Percentiles rank a stretch among this genome's conserved stretches.
These are phyloP conservation scores for Astatotilapia flaviijosephi DNA, from an alignment of 2,113 vertebrate species.

Conservation along the genomic window DNA sequence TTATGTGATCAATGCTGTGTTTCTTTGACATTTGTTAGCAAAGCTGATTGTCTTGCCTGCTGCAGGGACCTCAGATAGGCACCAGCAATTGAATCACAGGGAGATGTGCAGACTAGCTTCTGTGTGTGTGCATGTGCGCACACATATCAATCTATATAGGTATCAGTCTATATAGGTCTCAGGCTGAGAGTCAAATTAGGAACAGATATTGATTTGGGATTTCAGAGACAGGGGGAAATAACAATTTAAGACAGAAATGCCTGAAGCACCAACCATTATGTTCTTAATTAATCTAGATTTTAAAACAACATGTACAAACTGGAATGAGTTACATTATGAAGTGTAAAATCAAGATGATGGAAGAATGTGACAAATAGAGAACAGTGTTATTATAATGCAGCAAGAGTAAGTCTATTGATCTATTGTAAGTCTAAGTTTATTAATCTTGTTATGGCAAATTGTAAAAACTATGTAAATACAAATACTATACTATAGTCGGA, in stretches of 20 bases:
- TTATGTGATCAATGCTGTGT: constrained; percentile 2
- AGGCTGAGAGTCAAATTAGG: constrained; percentile 22
- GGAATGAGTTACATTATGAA: not conserved
- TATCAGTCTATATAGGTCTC: not conserved
- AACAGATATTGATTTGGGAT: constrained; percentile 51
- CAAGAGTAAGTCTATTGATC: not conserved
- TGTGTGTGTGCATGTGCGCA: not conserved
- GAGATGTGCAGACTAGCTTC: not conserved
- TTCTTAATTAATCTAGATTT: constrained; percentile 6
- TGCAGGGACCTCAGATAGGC: not conserved
- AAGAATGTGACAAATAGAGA: not conserved
- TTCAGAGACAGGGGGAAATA: constrained; percentile 11
- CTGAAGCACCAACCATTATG: constrained; percentile 23
- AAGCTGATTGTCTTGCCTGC: not conserved
- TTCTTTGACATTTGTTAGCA: constrained; percentile 5
- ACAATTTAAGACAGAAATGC: constrained; percentile 20
- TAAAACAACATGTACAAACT: not conserved
- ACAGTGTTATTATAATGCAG: not conserved
- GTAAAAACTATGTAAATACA: not conserved
- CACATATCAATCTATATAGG: not conserved
- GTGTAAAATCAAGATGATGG: not conserved
- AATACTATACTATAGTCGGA: not conserved
- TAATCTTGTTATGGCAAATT: not conserved
- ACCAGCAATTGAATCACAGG: constrained; percentile 18
- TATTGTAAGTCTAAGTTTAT: not conserved